Evolutionary conservation across 2,113 vertebrate genomes (phyloP), one percentile per base, ranked within the genome.

Genomic region (Aplodontia rufa): DNA sequence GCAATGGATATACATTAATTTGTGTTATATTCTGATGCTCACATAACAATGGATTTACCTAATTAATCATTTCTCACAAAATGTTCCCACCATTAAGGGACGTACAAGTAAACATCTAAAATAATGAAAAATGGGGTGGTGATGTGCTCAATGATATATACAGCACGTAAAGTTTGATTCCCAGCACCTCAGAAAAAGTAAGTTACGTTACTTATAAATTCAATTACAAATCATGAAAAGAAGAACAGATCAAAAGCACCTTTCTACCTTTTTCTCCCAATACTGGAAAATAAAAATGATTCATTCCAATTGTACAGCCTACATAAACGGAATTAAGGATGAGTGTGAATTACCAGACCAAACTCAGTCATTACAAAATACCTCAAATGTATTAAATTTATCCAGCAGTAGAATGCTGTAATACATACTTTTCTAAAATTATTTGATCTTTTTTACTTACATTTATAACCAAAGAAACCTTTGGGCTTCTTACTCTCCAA

Each of bases 391-490:
- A 88, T 14, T 84, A 42, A 91, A 82, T 60, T 64, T 81, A 53
- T 47, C 55, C 84, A 93, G 32, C 53, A 86, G 37, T 17, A 81
- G 9, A 93, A 66, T 64, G 37, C 1, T 76, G 8, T 32, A 84
- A 85, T 40, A 90, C 37, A 7, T 7, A 86, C 19, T 14, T 78
- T 68, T 68, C 16, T 35, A 69, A 93, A 94, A 66, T 19, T 1
- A 71, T 45, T 81, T 2, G 24, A 71, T 74, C 40, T 84, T 60
- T 92, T 94, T 79, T 91, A 98, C 98, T 89, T 99, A 99, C 99
- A 98, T 87, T 99, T 98, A 76, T 99, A 99, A 93, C 99, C 98
- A 95, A 99, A 99, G 97, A 99, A 99, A 79, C 99, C 99, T 95
- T 96, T 87, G 40, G 98, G 45, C 97, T 99, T 98, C 98, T 99